phyloP scores from a whole-genome alignment of 2,113 vertebrate genomes.

The Malaclemys terrapin region DNA sequence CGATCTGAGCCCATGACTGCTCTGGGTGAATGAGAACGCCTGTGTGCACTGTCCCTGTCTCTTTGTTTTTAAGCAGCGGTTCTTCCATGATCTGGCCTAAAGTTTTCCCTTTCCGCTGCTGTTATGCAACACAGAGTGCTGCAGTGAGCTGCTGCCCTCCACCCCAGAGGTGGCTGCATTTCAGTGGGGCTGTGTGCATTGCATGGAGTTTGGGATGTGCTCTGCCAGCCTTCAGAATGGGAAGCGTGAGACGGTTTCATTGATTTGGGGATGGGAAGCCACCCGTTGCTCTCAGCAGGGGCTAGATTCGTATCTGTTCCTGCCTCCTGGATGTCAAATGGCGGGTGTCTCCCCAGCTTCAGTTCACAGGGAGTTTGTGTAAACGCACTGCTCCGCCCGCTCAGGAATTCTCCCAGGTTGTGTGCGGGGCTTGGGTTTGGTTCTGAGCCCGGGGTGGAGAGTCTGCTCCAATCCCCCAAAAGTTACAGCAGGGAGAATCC shows the following conservation, averaged over 20 bases:
- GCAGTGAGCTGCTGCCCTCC: not conserved
- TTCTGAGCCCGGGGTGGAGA: not conserved
- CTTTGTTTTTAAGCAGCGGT: not conserved
- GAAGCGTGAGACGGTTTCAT: not conserved
- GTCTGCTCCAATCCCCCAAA: not conserved
- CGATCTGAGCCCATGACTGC: too few relatives aligned
- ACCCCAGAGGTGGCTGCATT: not conserved
- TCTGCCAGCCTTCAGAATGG: not conserved
- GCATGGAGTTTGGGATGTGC: not conserved
- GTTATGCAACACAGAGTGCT: not conserved
- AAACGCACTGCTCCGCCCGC: not conserved
- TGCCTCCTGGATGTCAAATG: not conserved
- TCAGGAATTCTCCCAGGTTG: too few relatives aligned
- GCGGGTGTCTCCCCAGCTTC: too few relatives aligned
- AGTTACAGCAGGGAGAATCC: not conserved
- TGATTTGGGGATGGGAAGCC: not conserved
- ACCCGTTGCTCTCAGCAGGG: not conserved
- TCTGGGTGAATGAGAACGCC: too few relatives aligned
- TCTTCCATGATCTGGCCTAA: not conserved
- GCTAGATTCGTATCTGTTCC: not conserved
- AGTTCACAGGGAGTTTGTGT: not conserved
- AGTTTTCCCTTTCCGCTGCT: not conserved
- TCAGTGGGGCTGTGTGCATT: not conserved
- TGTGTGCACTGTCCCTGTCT: not conserved
- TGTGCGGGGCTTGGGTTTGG: not conserved